Base-by-base conservation (phyloP, 2,113 vertebrate genomes). In the Salvelinus namaycush region DNA sequence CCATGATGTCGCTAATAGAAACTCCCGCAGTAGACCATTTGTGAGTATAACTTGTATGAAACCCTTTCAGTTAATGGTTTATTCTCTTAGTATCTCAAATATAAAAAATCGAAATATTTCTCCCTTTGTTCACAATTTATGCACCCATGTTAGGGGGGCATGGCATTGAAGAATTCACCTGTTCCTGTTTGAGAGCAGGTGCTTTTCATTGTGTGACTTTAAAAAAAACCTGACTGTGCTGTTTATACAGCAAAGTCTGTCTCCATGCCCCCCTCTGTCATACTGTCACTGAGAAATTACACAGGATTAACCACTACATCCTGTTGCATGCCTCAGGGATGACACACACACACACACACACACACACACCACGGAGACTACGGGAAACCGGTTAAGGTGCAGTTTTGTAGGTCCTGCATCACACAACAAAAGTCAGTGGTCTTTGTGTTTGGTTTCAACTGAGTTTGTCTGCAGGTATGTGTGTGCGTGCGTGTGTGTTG, bases 311-410 rank as follows among this genome's bases (percentile, higher is more conserved):
- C 39, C 39, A 44, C 39, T 44, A 44, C 39, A 44, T 79, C 79
- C 73, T 72, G 57, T 68, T 9, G 7, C 79, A 39, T 70, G 80
- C 86, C 81, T 83, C 1, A 4, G 74, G 76, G 86, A 85, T 70
- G 82, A 82, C 86, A 81, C 79, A 68, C 73, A 26, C 39, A 82
- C 75, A 39, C 34, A 39, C 34, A 39, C 1, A 39, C 1, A 82
- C 39, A 39, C 39, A 44, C 39, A 44, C 9, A 44, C 2, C 39
- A 44, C 72, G 20, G 72, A 70, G 18, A 9, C 67, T 26, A 54
- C 1, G 73, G 20, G 24, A 2, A 84, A 93, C 93, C 79, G 82
- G 92, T 94, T 79, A 6, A 79, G 44, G 88, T 59, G 82, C 84
- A 90, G 80, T 90, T 82, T 85, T 88, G 39, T 75, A 64, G 73